phyloP scores from a whole-genome alignment of 2,888 invertebrate species.

The Rhagium mordax region DNA sequence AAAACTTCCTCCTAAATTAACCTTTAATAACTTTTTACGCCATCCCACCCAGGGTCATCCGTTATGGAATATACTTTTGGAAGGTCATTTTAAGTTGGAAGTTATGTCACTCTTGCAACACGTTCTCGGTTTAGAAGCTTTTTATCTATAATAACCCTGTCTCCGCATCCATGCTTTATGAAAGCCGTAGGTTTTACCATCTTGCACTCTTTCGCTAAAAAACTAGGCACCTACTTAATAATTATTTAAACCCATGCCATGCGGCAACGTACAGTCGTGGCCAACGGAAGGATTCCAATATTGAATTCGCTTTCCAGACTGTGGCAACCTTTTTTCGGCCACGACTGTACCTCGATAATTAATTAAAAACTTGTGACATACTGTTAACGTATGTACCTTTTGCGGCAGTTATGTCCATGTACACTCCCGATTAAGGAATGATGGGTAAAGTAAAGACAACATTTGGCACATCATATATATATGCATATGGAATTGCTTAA shows the following conservation, averaged over 20 bases:
- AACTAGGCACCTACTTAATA: too few species aligned
- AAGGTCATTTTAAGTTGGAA: conserved; percentile 18
- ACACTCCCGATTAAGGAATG: neutral
- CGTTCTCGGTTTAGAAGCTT: neutral
- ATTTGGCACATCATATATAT: too few species aligned
- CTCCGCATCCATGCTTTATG: neutral
- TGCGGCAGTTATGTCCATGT: neutral
- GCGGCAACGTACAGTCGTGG: too few species aligned
- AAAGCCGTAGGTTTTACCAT: neutral
- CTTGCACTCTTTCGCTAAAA: neutral
- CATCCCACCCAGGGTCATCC: conserved; percentile 19
- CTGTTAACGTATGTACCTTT: too few species aligned
- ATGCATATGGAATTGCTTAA: neutral
- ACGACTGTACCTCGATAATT: too few species aligned
- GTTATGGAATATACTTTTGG: conserved; percentile 21
- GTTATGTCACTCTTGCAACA: conserved; percentile 25
- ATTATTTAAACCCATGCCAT: too few species aligned
- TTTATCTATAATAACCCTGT: conserved; percentile 3
- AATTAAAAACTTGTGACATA: neutral
- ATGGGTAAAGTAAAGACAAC: too few species aligned
- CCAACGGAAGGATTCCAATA: too few species aligned
- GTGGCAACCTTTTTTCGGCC: too few species aligned
- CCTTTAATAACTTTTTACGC: conserved; percentile 14
- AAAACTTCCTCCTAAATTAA: conserved; percentile 6
- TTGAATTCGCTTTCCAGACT: too few species aligned